Evolutionary conservation across 2,113 vertebrate genomes (phyloP).

Genomic region (Meleagris gallopavo): DNA sequence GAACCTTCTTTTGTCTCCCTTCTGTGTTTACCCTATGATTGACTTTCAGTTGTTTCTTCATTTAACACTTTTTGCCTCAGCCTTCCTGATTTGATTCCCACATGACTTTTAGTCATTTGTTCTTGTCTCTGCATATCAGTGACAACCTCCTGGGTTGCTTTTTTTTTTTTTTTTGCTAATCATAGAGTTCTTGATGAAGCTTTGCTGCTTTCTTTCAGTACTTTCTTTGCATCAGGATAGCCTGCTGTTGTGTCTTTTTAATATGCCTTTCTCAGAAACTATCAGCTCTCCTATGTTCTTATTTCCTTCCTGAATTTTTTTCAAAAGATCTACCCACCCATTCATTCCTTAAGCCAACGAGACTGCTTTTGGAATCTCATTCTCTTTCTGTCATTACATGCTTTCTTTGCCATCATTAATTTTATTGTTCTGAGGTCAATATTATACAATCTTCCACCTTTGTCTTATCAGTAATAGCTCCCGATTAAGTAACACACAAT

Average conservation of each 20-base stretch:
- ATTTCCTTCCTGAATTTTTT: constrained; percentile 39
- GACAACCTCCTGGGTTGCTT: background rate
- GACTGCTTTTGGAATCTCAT: constrained; percentile 1
- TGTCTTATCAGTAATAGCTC: background rate
- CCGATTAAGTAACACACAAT: background rate
- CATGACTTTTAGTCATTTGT: background rate
- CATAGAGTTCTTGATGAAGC: background rate
- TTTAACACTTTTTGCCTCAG: background rate
- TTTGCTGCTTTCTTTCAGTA: background rate
- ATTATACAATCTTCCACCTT: background rate
- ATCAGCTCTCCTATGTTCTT: background rate
- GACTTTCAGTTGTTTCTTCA: background rate
- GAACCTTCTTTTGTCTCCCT: background rate
- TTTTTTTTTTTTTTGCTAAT: background rate
- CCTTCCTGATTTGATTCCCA: background rate
- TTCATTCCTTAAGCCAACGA: background rate
- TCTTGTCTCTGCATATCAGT: background rate
- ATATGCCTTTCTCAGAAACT: background rate
- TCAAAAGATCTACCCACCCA: background rate
- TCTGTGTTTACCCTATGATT: background rate
- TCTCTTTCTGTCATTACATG: background rate
- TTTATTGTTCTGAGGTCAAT: background rate
- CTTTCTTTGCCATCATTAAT: constrained; percentile 8
- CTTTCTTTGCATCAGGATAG: background rate
- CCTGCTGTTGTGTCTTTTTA: background rate